Conservation (phyloP, 2,113 vertebrate genomes). For the Siniperca chuatsi region DNA sequence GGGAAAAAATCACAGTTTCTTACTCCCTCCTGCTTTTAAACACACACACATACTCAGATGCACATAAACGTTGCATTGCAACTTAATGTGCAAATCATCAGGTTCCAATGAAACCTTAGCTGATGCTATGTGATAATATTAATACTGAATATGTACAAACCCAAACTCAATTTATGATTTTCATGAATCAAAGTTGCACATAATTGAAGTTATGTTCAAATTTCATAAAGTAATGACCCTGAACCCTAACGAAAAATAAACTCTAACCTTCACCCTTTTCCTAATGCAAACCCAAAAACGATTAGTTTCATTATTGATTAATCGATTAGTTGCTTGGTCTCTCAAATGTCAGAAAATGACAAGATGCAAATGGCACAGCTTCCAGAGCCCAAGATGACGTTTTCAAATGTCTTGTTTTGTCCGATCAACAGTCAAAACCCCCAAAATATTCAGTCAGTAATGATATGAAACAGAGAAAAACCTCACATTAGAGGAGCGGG, state of each 20-base stretch:
- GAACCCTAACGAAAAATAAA: background rate
- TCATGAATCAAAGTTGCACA: background rate
- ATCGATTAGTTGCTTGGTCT: background rate
- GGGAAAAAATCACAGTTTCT: slow-evolving; percentile 11
- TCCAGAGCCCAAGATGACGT: background rate
- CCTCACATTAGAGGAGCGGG: background rate
- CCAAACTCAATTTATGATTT: background rate
- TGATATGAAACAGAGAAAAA: background rate
- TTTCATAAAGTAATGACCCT: background rate
- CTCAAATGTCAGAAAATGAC: too few relatives aligned
- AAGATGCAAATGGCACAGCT: background rate
- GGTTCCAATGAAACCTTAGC: background rate
- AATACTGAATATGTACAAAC: background rate
- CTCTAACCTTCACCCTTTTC: background rate
- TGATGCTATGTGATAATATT: background rate
- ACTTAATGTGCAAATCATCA: background rate
- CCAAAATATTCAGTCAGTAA: background rate
- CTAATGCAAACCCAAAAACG: background rate
- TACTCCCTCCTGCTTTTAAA: background rate
- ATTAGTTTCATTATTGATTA: background rate
- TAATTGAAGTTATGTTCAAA: background rate
- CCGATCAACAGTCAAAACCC: background rate
- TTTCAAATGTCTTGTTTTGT: background rate
- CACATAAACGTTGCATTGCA: background rate
- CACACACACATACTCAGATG: background rate